phyloP scores from a whole-genome alignment of 2,797 vertebrate genomes.

The Pachyuromys duprasi region DNA sequence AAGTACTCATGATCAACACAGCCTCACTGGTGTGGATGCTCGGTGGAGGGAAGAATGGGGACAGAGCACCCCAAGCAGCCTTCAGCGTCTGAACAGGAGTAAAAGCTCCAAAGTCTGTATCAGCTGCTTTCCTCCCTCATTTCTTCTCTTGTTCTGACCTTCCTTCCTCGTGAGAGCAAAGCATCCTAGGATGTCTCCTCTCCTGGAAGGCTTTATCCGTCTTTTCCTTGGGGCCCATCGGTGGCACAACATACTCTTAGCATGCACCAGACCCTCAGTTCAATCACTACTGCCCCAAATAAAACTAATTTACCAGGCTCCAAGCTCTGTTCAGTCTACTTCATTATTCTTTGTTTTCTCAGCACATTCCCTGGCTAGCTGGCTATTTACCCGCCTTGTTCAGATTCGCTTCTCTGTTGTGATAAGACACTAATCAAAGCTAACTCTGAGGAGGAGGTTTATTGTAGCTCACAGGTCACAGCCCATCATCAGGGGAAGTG shows the following conservation, averaged over 20 bases:
- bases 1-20: not conserved
- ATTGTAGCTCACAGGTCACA: not conserved
- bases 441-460: not conserved
- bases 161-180: not conserved
- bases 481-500: not conserved
- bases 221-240: not conserved
- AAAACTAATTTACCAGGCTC: not conserved
- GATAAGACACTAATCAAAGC: not conserved
- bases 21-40: not conserved
- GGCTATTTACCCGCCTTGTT: not conserved
- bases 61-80: not conserved
- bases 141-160: not conserved
- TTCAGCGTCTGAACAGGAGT: not conserved
- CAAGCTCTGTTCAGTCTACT: not conserved
- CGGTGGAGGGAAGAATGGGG: not conserved
- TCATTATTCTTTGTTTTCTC: not conserved
- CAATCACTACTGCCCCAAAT: not conserved
- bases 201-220: not conserved
- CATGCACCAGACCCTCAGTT: not conserved
- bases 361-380: not conserved
- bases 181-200: not conserved
- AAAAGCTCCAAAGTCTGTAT: not conserved
- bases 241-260: not conserved
- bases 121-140: not conserved
- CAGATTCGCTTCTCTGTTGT: not conserved